Base-by-base conservation (phyloP, 1,140 invertebrate species). In the Gonatopus flavifemur region DNA sequence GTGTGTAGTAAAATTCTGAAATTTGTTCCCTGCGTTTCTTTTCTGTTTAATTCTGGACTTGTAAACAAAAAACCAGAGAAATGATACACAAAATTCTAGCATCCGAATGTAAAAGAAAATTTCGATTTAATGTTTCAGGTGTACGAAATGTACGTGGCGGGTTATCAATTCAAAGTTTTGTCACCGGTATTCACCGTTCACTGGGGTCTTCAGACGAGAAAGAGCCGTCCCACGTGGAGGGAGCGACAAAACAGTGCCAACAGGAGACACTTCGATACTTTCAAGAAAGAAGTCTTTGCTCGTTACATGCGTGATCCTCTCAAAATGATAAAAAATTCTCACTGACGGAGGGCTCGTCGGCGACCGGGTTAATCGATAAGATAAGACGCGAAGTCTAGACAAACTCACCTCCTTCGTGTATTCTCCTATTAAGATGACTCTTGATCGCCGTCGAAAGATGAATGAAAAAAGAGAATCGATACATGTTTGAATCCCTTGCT, bases 121-220 rank as follows among this genome's bases (percentile, higher is more conserved):
- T n/a, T n/a, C n/a, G n/a, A n/a, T n/a, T n/a, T n/a, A n/a, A n/a
- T n/a, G n/a, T 81, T 81, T 2, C 79, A 95, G 92, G 90, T 94
- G 1, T 96, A 95, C 77, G 93, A 97, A 78, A 93, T 95, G 89
- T 91, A 88, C 68, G 83, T 95, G 16, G 88, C 91, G 30, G 93
- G 93, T 2, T 96, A 91, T 73, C 84, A 89, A 64, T 95, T 97
- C 75, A 83, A 86, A 60, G 93, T 97, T 0, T 82, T 96, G 3
- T 89, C 93, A 2, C 92, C 93, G 1, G 87, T 93, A 31, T 97
- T 96, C 71, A 90, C 93, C 0, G 87, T 90, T 4, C 94, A 96
- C 70, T 92, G 90, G 88, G 93, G 93, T 1, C 79, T 95, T 9
- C 92, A 91, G 67, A 83, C 84, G 8, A 84, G 88, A 50, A 84